Evolutionary conservation across 2,113 vertebrate species (phyloP), one percentile per base, ranked within the genome.

Genomic region (Hydrochoerus hydrochaeris): DNA sequence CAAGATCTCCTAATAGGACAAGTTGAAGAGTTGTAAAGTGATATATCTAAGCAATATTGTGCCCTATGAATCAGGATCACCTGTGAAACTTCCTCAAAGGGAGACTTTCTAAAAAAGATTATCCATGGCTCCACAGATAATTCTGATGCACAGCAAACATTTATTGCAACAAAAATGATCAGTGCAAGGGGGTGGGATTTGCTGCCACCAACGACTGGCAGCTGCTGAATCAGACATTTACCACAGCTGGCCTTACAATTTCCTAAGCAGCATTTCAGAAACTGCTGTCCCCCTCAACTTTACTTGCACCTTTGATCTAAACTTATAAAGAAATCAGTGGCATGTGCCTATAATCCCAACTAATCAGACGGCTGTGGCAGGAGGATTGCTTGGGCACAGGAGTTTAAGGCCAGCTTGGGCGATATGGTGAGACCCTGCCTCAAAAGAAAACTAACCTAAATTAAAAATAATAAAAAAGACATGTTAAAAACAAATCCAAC

Each of bases 401-500:
- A 80, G 17, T 54, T 35, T 17, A 80, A 54, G 77, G 16, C 16
- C 30, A 52, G 46, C 4, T 52, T 80, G 12, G 3, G 49, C 7
- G 75, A 49, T 44, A 49, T 49, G 14, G 44, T 32, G 17, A 54
- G 19, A 80, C 9, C 3, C 24, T 54, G 32, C 5, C 49, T 80
- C 77, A 80, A 54, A 80, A 52, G 7, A 52, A 78, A 52, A 80
- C 32, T 35, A 54, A 80, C 17, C 77, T 41, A 35, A 80, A 80
- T 80, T 78, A 54, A 52, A 88, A 75, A 92, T 14, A 88, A n/a
- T 17, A 84, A 41, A 83, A 65, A 8, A 67, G 58, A 91, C 16
- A 92, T 24, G 54, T 26, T 90, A 46, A 41, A 96, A 88, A 87
- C 52, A n/a, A 97, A 83, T 83, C 85, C 24, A 93, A 82, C 13